Evolutionary conservation across 2,113 vertebrate species (phyloP), one percentile per base, ranked within the genome.

Genomic region (Casuarius casuarius): DNA sequence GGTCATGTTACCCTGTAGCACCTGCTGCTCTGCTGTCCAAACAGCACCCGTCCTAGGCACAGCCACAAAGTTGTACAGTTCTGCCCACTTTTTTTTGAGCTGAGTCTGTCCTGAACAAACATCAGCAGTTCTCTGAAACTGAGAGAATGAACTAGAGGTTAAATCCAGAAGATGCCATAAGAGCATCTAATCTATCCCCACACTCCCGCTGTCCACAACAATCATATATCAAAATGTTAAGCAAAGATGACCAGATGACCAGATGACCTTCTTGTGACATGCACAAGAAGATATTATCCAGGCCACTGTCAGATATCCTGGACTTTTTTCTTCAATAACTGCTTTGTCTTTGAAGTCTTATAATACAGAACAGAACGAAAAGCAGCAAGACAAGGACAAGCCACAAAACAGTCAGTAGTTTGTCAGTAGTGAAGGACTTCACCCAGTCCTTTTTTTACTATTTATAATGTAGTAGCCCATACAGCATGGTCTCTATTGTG

Each of bases 71-170:
- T 4, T 46, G 5, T 65, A 79, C 10, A 56, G 26, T 7, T 62
- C 62, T 3, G 1, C 19, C 42, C 44, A 6, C n/a, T 56, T 48
- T 11, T 3, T 31, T 26, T 29, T 3, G 2, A 80, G 4, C 19
- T 62, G 10, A 74, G 51, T 18, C 35, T 59, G 5, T 5, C 29
- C 59, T 46, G 35, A 77, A 31, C 4, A 86, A 80, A 76, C 28
- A 23, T 35, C 63, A 38, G 29, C 11, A 13, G 16, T 31, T 58
- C 22, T 46, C 35, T n/a, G 26, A 22, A 38, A 72, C 40, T 46
- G 25, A 15, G 9, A 85, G 10, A 85, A 75, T 6, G 6, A 20
- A 73, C 25, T 40, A 62, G 11, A n/a, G 19, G 46, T 56, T 46
- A 89, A 84, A 81, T 35, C 19, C 46, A 71, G 20, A 63, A 33